These are phyloP conservation scores for Motacilla alba DNA, from an alignment of 2,113 vertebrate genomes.

Conservation along the genomic window DNA sequence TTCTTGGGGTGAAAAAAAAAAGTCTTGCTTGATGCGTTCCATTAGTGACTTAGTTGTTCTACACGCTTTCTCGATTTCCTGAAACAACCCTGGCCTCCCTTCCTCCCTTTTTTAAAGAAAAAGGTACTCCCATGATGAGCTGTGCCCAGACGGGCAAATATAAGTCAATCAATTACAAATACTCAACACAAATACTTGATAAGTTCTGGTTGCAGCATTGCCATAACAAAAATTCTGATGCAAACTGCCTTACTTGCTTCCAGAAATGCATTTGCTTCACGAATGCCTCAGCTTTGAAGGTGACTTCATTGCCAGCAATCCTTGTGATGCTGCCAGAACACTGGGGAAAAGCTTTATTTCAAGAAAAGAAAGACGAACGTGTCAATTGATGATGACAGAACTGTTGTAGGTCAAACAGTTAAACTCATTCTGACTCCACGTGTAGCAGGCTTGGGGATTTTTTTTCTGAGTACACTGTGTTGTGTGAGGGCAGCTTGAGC, in stretches of 20 bases:
- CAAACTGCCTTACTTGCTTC: not conserved
- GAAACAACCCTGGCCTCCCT: not conserved
- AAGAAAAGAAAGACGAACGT: not conserved
- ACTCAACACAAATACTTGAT: not conserved
- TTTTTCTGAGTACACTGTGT: not conserved
- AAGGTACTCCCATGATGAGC: not conserved
- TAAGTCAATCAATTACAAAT: not conserved
- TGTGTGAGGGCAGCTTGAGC: not conserved
- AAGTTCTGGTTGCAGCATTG: not conserved
- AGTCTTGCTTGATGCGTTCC: not conserved
- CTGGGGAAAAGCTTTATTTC: constrained; percentile 23
- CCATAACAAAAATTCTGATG: not conserved
- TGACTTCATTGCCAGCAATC: constrained; percentile 10
- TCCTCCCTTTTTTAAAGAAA: not conserved
- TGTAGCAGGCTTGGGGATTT: not conserved
- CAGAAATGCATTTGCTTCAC: not conserved
- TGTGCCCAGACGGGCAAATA: not conserved
- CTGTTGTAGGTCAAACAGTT: constrained; percentile 35
- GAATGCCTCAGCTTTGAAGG: constrained; percentile 11
- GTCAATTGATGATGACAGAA: constrained; percentile 24
- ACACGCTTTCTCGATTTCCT: not conserved
- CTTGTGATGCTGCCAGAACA: constrained; percentile 2
- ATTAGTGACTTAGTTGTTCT: not conserved
- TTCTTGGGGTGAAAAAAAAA: not conserved
- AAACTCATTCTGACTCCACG: not conserved